Conservation (phyloP, 1,140 invertebrate species). For the Drosophila mayri region DNA sequence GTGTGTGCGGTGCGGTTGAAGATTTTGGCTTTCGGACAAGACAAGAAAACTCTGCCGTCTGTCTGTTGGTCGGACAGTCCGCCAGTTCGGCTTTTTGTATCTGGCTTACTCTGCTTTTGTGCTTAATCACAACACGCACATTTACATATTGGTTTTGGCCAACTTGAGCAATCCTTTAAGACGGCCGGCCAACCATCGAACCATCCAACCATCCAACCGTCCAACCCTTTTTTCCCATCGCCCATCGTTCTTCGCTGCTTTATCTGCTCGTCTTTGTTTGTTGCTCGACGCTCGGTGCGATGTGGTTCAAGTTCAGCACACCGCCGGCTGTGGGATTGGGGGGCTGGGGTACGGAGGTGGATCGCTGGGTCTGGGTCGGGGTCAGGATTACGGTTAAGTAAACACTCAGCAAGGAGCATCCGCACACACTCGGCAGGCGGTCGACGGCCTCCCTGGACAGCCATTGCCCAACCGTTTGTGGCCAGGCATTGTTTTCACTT, state of each 20-base stretch:
- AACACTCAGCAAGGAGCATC: conserved; percentile 70
- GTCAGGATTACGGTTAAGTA: conserved; percentile 76
- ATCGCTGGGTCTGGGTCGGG: conserved; percentile 25
- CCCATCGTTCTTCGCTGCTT: conserved; percentile 52
- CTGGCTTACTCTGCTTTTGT: conserved; percentile 64
- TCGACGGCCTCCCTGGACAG: conserved; percentile 59
- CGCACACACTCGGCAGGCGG: conserved; percentile 51
- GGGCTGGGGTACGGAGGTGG: neutral
- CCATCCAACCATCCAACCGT: conserved; percentile 45
- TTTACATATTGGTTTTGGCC: conserved; percentile 83
- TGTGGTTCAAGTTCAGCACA: conserved; percentile 68
- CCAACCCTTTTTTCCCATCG: conserved; percentile 61
- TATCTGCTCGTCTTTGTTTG: conserved; percentile 49
- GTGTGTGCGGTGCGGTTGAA: conserved; percentile 53
- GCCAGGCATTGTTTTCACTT: conserved; percentile 78
- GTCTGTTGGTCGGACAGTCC: conserved; percentile 9
- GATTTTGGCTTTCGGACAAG: conserved; percentile 50
- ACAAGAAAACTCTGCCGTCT: conserved; percentile 36
- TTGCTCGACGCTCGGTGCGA: conserved; percentile 42
- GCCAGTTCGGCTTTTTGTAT: conserved; percentile 36
- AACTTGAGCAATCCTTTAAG: conserved; percentile 83
- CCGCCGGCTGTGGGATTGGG: conserved; percentile 10
- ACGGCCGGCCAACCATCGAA: conserved; percentile 29
- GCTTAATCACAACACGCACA: conserved; percentile 83
- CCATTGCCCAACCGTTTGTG: conserved; percentile 68